Evolutionary conservation across 2,113 vertebrate genomes (phyloP), one percentile per base, ranked within the genome.

Genomic region (Turdus rufiventris): DNA sequence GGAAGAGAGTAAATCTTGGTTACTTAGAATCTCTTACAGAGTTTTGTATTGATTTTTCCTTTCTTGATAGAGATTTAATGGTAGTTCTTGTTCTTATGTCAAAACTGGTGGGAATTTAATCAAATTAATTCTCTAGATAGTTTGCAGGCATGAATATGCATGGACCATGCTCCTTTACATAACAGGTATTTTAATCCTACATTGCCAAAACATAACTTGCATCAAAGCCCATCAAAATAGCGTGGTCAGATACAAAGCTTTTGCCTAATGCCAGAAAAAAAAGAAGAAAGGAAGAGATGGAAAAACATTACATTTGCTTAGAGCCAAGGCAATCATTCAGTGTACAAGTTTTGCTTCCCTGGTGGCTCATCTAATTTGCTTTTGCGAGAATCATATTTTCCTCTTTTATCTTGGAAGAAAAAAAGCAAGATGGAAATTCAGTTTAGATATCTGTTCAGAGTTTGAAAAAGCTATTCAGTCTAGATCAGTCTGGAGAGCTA

Each of bases 351-450:
- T 89, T 87, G 2, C 36, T 79, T 93, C 92, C 92, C 88, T 45
- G 18, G 81, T 76, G 85, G 21, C 77, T 88, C 54, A 45, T 56
- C 48, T 95, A 94, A 89, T 91, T 76, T 93, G 89, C 48, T 65
- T 85, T 63, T 85, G 66, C 18, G 1, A 79, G 75, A 88, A 79
- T 91, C 12, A 48, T 75, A 75, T 93, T 96, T 91, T 91, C 53
- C 51, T 87, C 14, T 68, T 94, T 94, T 91, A 89, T 89, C 73
- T 78, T 77, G 21, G 9, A n/a, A 66, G 78, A 47, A 83, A 58
- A 82, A 54, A 40, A 5, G 0, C 3, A 34, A 61, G 28, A 33
- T 61, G 66, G 31, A 85, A 93, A 75, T 82, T 57, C 48, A 88
- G 89, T 82, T 94, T 67, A 63, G 47, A 48, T 66, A 73, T 45